These are phyloP conservation scores for Idris sp. DNA, from an alignment of 1,140 invertebrate species.

Conservation along the genomic window DNA sequence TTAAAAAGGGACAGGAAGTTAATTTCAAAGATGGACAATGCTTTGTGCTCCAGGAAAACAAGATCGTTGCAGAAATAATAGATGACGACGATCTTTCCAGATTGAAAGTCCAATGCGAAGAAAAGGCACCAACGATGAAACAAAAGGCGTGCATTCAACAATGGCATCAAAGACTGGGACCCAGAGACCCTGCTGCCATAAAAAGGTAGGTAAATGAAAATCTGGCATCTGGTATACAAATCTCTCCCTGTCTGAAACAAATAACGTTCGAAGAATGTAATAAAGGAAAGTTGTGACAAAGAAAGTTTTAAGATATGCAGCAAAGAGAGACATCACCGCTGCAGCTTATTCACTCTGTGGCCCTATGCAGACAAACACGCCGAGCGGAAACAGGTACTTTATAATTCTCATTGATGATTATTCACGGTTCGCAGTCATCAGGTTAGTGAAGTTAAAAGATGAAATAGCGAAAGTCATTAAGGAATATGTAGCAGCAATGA, in stretches of 20 bases:
- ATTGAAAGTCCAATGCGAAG: neutral
- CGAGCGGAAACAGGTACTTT: constrained; percentile 44
- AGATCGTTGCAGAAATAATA: constrained; percentile 11
- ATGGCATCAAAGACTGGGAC: too few relatives aligned
- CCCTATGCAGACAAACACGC: constrained; percentile 32
- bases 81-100: neutral
- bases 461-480: constrained; percentile 20
- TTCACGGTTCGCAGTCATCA: constrained; percentile 22
- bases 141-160: too few relatives aligned
- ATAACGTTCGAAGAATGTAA: too few relatives aligned
- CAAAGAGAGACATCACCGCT: constrained; percentile 19
- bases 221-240: too few relatives aligned
- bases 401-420: constrained; percentile 41
- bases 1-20: constrained; percentile 55
- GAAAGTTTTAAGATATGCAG: constrained; percentile 23
- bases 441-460: constrained; percentile 40
- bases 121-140: too few relatives aligned
- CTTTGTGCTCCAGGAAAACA: too few relatives aligned
- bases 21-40: too few relatives aligned
- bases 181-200: too few relatives aligned
- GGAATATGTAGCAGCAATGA: constrained; percentile 34
- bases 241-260: too few relatives aligned
- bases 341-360: constrained; percentile 34
- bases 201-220: too few relatives aligned
- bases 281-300: too few relatives aligned